Conservation (phyloP, 2,113 vertebrate species). For the Cephalopholis sonnerati region DNA sequence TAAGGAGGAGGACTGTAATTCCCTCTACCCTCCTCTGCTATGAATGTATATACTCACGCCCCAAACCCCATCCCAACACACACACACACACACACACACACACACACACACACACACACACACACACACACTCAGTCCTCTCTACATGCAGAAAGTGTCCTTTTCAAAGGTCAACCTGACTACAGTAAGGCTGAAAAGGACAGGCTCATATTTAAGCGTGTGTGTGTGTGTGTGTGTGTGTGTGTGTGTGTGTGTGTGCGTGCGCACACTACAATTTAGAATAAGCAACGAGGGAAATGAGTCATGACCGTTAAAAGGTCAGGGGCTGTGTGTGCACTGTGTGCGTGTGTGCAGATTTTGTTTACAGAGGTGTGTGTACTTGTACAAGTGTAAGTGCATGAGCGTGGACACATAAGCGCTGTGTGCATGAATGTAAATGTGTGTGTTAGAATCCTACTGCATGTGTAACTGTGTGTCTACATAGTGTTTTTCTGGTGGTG, state of each 20-base stretch:
- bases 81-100: constrained; percentile 1
- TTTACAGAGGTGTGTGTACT: neutral
- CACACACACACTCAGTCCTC: constrained; percentile 24
- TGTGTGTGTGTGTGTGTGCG: neutral
- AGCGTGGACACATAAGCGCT: too few relatives aligned
- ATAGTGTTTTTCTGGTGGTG: too few relatives aligned
- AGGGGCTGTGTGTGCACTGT: neutral
- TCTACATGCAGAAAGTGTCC: constrained; percentile 45
- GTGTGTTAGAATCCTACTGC: neutral
- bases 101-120: constrained; percentile 9
- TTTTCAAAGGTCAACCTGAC: constrained; percentile 53
- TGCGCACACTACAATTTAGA: constrained; percentile 8
- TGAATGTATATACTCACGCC: constrained; percentile 5
- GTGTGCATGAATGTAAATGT: too few relatives aligned
- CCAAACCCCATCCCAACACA: neutral
- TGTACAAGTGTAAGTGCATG: too few relatives aligned
- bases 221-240: neutral
- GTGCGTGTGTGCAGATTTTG: neutral
- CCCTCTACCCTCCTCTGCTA: neutral
- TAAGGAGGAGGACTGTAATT: too few relatives aligned
- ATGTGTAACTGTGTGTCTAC: too few relatives aligned
- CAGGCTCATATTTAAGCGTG: constrained; percentile 31
- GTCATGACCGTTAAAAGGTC: constrained; percentile 44
- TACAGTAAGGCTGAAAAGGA: constrained; percentile 42
- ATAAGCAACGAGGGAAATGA: constrained; percentile 33